These are phyloP conservation scores for Auanema freiburgensis DNA, from an alignment of 2,888 invertebrate genomes.

Conservation along the genomic window DNA sequence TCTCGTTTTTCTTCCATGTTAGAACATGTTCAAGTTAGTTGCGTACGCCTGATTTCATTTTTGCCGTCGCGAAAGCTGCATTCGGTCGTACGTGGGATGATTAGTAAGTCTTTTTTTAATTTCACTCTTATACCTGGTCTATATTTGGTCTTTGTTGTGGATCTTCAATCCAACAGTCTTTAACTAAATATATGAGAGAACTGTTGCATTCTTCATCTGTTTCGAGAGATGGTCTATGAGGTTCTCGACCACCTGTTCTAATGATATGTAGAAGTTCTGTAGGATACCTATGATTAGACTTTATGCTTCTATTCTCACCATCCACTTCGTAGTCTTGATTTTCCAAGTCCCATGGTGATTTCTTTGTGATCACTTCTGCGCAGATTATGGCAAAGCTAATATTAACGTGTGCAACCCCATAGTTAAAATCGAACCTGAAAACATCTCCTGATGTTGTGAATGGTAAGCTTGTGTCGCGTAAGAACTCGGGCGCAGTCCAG, in stretches of 20 bases:
- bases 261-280: conserved; percentile 41
- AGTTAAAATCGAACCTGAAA: conserved; percentile 26
- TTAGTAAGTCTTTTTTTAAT: conserved; percentile 5
- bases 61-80: no score
- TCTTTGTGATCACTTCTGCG: conserved; percentile 26
- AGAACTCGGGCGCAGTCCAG: conserved; percentile 50
- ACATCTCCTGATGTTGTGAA: conserved; percentile 34
- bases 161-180: conserved; percentile 47
- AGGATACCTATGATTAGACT: conserved; percentile 1
- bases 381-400: conserved; percentile 44
- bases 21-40: no score
- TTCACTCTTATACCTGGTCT: conserved; percentile 18
- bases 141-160: conserved; percentile 37
- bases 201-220: conserved; percentile 30
- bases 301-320: conserved; percentile 17
- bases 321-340: conserved; percentile 35
- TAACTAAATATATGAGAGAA: conserved; percentile 16
- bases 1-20: no score
- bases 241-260: conserved; percentile 29
- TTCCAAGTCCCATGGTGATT: conserved; percentile 27
- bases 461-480: conserved; percentile 11
- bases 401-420: not conserved
- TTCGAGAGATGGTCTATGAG: conserved; percentile 19
- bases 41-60: no score
- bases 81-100: not conserved